These are phyloP conservation scores for Brachystomella parvula DNA, from an alignment of 1,140 invertebrate species.

Conservation along the genomic window DNA sequence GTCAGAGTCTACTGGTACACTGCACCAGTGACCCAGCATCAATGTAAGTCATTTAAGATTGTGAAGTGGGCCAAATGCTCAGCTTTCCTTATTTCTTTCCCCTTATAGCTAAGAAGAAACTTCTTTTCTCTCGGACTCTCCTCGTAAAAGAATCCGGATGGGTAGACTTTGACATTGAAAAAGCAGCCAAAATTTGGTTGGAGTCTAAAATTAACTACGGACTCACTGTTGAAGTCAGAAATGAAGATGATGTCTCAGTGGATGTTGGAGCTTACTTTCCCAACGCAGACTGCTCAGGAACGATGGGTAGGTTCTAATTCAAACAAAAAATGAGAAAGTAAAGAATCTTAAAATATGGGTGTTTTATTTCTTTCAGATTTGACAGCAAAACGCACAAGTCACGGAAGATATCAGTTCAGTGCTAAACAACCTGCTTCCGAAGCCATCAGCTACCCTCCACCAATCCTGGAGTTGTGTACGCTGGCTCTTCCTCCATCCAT, in stretches of 20 bases:
- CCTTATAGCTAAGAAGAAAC: slow-evolving; percentile 47
- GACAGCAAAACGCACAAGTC: background rate
- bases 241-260: slow-evolving; percentile 51
- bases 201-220: slow-evolving; percentile 49
- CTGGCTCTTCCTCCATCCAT: slow-evolving; percentile 16
- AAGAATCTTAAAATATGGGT: no score
- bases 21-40: slow-evolving; percentile 50
- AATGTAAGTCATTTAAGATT: slow-evolving; percentile 43
- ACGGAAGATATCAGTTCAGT: background rate
- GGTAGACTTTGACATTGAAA: slow-evolving; percentile 43
- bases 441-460: slow-evolving; percentile 8
- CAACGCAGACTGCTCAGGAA: slow-evolving; percentile 33
- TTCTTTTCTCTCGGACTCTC: slow-evolving; percentile 51
- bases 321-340: background rate
- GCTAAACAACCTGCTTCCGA: background rate
- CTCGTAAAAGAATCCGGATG: slow-evolving; percentile 42
- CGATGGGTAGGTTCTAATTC: background rate
- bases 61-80: background rate
- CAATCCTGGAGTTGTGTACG: slow-evolving; percentile 30
- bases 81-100: background rate
- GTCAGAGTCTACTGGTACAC: slow-evolving; percentile 56
- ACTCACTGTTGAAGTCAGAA: slow-evolving; percentile 53
- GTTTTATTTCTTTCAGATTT: background rate
- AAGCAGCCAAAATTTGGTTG: slow-evolving; percentile 42
- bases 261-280: slow-evolving; percentile 50